Base-by-base conservation (phyloP, 1,140 invertebrate species). In the Rhynchophorus ferrugineus region DNA sequence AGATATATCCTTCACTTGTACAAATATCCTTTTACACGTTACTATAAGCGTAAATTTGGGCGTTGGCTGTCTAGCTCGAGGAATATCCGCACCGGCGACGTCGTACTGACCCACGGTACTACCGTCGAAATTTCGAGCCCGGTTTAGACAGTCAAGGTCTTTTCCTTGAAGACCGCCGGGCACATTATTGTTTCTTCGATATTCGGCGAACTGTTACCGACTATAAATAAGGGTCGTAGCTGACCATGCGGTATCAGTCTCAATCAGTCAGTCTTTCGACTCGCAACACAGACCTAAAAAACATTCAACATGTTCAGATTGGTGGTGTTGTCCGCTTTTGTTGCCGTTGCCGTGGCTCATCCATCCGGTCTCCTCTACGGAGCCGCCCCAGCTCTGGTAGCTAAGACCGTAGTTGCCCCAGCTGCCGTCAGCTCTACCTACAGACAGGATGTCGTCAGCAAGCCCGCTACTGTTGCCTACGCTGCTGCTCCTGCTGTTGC, bases 301-400 rank as follows among this genome's bases (percentile, higher is more conserved):
- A 44, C 29, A 38, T 16, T 34, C 43, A 59, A 57, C 50, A 61
- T 61, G 60, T 60, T 61, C 52, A 61, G 58, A 60, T 56, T 61
- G 58, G 60, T 61, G 58, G 60, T 61, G 58, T 60, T 60, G 61
- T 62, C 42, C 43, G 58, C 58, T 58, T 47, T 62, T 46, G 52
- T 60, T 11, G 60, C 58, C 56, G 38, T 56, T 22, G 56, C 46
- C 46, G 49, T 52, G 18, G 58, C 56, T 43, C 60, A 60, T 39
- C 61, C 61, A 8, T 44, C 51, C 33, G 20, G 41, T 22, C 22
- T 49, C 34, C 49, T 47, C 24, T 45, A 22, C 16, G 45, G 44
- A 19, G 44, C 52, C 21, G 54, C 57, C 36, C 60, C 60, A 3
- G 35, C 50, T 35, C 5, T 38, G 5, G 49, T 56, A 1, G 48